Base-by-base conservation (phyloP, 2,113 vertebrate genomes). In the Corapipo altera region DNA sequence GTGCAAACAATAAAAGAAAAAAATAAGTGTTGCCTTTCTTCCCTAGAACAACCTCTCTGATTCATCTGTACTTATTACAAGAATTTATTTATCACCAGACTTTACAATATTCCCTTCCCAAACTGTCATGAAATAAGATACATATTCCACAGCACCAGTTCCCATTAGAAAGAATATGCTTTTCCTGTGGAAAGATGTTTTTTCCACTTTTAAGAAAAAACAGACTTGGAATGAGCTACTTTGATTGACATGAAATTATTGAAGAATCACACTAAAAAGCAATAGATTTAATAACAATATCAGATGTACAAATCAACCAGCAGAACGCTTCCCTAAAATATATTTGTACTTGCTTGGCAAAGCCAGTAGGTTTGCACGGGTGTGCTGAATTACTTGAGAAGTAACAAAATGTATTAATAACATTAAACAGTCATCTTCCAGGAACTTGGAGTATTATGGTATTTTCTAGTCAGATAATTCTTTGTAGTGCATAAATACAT, bases 1-100 rank as follows among this genome's bases (percentile, higher is more conserved):
- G 90, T 94, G 82, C 88, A 95, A 95, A 95, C 75, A 94, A 96
- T 94, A 92, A 94, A 96, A 94, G 88, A 88, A 92, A 97, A 97
- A 94, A 90, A 88, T 78, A 95, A 89, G 70, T 93, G 78, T 94
- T 95, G 76, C 70, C 49, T 85, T 94, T 93, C 80, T 92, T 93
- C 66, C 70, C 66, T 58, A 70, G 79, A 88, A 95, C 55, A 86
- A 91, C 73, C 83, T 93, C 55, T 72, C 49, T 41, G 41, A 54
- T 91, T 91, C 80, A 75, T 57, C 79, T 94, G 61, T 83, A 91
- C 78, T 72, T 93, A 83, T 33, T 74, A 75, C 23, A 89, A 61
- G 23, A 83, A 83, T 32, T 81, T 86, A 86, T 59, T 82, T 89
- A 90, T 78, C 80, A 77, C 21, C 51, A 64, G 30, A 57, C 9